phyloP scores from a whole-genome alignment of 2,888 invertebrate species.

The Lepas anatifera region DNA sequence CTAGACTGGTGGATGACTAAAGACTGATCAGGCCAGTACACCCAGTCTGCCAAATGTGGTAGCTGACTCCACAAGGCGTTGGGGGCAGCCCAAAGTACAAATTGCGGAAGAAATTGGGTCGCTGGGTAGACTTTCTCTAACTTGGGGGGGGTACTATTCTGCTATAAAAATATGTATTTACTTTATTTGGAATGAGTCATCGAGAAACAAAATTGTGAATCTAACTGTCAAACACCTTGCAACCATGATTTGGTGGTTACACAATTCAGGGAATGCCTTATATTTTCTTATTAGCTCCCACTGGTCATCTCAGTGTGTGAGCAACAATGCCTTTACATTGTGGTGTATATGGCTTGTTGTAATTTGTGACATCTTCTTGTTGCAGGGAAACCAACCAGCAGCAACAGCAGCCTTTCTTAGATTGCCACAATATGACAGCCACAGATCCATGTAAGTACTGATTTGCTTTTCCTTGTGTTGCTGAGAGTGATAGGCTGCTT shows the following conservation, averaged over 20 bases:
- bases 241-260: neutral
- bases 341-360: neutral
- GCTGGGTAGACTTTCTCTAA: too few relatives aligned
- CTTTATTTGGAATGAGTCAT: neutral
- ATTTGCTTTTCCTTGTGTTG: neutral
- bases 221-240: neutral
- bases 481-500: neutral
- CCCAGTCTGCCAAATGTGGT: too few relatives aligned
- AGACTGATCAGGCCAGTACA: too few relatives aligned
- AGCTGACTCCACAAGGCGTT: too few relatives aligned
- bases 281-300: neutral
- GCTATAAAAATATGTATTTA: too few relatives aligned
- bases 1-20: too few relatives aligned
- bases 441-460: neutral
- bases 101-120: too few relatives aligned
- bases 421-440: neutral
- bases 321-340: neutral
- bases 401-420: neutral
- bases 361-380: neutral
- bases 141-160: too few relatives aligned
- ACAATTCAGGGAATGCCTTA: neutral
- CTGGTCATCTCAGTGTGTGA: neutral
- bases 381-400: neutral
- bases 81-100: too few relatives aligned
- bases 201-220: neutral